Percentiles rank a stretch among this genome's conserved stretches.
Evolutionary conservation across 1,140 invertebrate species (phyloP).

Genomic region (Pygmarrhopalites habei): DNA sequence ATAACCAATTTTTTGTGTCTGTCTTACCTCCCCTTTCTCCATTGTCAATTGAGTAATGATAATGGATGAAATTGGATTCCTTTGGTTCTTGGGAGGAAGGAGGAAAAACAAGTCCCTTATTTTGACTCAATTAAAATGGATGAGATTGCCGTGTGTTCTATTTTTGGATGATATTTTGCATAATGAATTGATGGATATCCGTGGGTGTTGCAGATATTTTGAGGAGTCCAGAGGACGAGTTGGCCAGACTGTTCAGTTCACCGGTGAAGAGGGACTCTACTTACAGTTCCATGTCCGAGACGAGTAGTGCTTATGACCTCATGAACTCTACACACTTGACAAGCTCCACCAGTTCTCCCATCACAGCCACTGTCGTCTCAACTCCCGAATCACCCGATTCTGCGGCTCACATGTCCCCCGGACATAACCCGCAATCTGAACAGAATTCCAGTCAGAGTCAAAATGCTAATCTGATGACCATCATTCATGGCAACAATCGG

Average conservation of each 20-base stretch:
- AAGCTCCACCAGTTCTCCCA: conserved; percentile 18
- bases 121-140: too few relatives aligned
- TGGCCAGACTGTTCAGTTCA: conserved; percentile 31
- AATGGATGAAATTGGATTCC: too few relatives aligned
- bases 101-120: too few relatives aligned
- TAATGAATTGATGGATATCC: too few relatives aligned
- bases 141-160: too few relatives aligned
- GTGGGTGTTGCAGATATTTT: conserved; percentile 24
- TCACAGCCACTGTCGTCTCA: conserved; percentile 22
- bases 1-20: too few relatives aligned
- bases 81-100: too few relatives aligned
- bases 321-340: conserved; percentile 16
- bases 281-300: conserved; percentile 38
- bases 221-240: conserved; percentile 36
- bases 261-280: conserved; percentile 36
- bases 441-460: background rate
- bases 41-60: too few relatives aligned
- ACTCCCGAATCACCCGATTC: conserved; percentile 33
- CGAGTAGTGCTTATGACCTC: conserved; percentile 32
- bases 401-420: conserved; percentile 17
- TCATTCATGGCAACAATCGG: conserved; percentile 29
- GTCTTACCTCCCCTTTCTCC: too few relatives aligned
- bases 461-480: conserved; percentile 11
- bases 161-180: too few relatives aligned
- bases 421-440: background rate